Conservation (phyloP, 2,113 vertebrate genomes). For the Eolophus roseicapilla region DNA sequence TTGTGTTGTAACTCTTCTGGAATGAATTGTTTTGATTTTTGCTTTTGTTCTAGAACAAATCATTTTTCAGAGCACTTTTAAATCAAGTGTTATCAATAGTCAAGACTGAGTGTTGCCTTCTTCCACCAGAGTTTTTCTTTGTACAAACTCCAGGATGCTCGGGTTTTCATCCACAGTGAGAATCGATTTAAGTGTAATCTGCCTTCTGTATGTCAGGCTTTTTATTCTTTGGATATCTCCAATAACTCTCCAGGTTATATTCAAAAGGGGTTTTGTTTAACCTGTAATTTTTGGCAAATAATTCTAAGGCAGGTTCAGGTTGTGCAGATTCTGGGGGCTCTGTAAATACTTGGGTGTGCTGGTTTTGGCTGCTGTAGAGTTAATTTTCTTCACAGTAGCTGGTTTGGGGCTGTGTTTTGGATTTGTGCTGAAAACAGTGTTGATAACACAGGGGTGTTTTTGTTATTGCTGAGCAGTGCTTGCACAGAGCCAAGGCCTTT, state of each 20-base stretch:
- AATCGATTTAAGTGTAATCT: background rate
- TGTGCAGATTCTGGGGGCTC: background rate
- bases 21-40: conserved; percentile 39
- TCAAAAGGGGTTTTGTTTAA: background rate
- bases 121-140: background rate
- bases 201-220: background rate
- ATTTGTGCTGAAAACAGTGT: background rate
- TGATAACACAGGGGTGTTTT: background rate
- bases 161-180: background rate
- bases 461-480: background rate
- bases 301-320: background rate
- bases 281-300: background rate
- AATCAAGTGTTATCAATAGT: background rate
- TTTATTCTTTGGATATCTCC: background rate
- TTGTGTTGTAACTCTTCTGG: conserved; percentile 24
- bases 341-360: background rate
- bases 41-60: conserved; percentile 17
- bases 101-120: background rate
- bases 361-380: background rate
- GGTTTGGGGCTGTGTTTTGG: background rate
- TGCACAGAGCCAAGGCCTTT: background rate
- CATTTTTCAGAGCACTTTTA: background rate
- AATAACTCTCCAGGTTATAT: background rate
- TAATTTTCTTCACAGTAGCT: background rate
- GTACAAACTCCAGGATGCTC: background rate